phyloP scores from a whole-genome alignment of 2,797 vertebrate genomes.

The Phalloptychus januarius region DNA sequence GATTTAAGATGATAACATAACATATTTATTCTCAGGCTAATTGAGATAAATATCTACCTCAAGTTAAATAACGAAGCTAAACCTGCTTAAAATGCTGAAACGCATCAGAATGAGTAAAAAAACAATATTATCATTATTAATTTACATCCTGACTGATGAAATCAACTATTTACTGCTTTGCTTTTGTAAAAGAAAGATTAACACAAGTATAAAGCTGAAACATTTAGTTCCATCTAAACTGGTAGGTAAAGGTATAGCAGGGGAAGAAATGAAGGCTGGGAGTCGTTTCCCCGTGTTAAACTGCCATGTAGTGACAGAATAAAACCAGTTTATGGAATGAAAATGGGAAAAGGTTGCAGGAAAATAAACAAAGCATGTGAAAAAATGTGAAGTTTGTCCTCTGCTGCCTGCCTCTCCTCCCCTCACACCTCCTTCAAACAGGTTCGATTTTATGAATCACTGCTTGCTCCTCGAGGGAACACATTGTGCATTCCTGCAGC shows the following conservation, averaged over 20 bases:
- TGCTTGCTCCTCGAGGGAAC: constrained; percentile 68
- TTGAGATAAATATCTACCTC: not conserved
- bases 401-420: constrained; percentile 50
- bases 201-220: not conserved
- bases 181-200: not conserved
- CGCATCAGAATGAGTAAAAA: not conserved
- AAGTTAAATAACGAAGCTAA: not conserved
- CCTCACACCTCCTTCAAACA: constrained; percentile 69
- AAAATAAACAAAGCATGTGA: constrained; percentile 41
- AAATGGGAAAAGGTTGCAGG: constrained; percentile 28
- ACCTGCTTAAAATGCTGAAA: not conserved
- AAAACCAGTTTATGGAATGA: constrained; percentile 6
- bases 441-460: constrained; percentile 78
- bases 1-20: not conserved
- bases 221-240: not conserved
- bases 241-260: not conserved
- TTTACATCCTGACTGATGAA: not conserved
- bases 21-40: not conserved
- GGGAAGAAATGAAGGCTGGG: not conserved
- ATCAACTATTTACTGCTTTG: not conserved
- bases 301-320: constrained; percentile 1
- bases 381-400: constrained; percentile 45
- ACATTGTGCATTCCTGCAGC: constrained; percentile 66
- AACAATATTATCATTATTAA: not conserved
- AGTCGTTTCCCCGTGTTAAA: constrained; percentile 10